Evolutionary conservation across 2,113 vertebrate genomes (phyloP).

Genomic region (Prionailurus bengalensis): DNA sequence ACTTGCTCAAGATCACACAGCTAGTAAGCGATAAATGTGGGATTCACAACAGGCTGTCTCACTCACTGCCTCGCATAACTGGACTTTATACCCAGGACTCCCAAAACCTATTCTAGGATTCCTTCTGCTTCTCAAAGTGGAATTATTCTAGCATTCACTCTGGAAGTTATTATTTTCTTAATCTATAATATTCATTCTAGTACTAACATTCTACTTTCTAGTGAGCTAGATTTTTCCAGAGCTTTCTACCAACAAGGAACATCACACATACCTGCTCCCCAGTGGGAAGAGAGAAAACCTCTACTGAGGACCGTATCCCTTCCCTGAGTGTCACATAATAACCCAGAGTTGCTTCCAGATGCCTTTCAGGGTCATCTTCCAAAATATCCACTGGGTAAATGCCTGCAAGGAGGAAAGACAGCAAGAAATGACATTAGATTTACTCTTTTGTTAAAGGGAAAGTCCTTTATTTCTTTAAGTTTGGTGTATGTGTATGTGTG

Average conservation of each 20-base stretch:
- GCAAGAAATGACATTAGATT: not conserved
- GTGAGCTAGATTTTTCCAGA: not conserved
- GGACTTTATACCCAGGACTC: not conserved
- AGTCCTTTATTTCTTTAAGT: not conserved
- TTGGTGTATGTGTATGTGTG: too few relatives aligned
- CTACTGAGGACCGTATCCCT: not conserved
- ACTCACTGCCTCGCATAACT: not conserved
- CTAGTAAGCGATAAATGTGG: not conserved
- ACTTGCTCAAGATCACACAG: not conserved
- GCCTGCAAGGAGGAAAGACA: conserved; percentile 49
- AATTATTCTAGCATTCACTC: not conserved
- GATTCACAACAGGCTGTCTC: not conserved
- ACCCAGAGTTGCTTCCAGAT: conserved; percentile 73
- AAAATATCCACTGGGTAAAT: conserved; percentile 85
- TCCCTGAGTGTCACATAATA: conserved; percentile 78
- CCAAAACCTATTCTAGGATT: not conserved
- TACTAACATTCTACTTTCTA: not conserved
- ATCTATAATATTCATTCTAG: not conserved
- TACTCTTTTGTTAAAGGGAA: not conserved
- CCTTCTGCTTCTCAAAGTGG: not conserved
- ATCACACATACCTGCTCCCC: conserved; percentile 82
- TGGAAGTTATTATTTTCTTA: not conserved
- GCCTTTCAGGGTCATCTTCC: conserved; percentile 70
- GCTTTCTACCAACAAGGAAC: not conserved
- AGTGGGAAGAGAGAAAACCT: conserved; percentile 77